These are phyloP conservation scores for Phymanthus crucifer DNA, from an alignment of 92 coral and sea anemone species.

Conservation along the genomic window DNA sequence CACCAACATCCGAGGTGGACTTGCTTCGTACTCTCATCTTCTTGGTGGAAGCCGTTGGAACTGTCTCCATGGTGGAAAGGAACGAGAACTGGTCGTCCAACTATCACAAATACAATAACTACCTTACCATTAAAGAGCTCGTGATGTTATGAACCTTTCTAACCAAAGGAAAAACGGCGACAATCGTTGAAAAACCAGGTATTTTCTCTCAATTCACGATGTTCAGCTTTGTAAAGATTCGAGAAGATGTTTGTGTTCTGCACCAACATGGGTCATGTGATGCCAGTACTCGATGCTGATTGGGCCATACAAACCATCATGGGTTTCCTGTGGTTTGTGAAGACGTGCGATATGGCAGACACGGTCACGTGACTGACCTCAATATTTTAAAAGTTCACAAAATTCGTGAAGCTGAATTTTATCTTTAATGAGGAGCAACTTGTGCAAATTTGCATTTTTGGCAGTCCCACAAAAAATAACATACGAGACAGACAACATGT, in stretches of 20 bases:
- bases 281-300: conserved; percentile 32
- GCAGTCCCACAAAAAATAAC: too few relatives aligned
- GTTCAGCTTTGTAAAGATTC: conserved; percentile 5
- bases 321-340: background rate
- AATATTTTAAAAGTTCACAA: background rate
- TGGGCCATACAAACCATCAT: conserved; percentile 26
- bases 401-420: too few relatives aligned
- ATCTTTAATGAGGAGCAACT: too few relatives aligned
- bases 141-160: conserved; percentile 51
- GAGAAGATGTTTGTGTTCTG: conserved; percentile 63
- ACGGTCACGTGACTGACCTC: background rate
- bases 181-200: background rate
- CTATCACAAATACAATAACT: conserved; percentile 47
- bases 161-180: background rate
- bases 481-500: too few relatives aligned
- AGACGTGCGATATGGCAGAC: conserved; percentile 8
- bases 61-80: conserved; percentile 73
- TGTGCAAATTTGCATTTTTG: too few relatives aligned
- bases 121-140: conserved; percentile 56
- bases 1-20: conserved; percentile 88
- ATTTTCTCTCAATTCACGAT: conserved; percentile 14
- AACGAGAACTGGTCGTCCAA: conserved; percentile 13
- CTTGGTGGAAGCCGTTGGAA: conserved; percentile 91
- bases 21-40: conserved; percentile 92
- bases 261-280: conserved; percentile 55